Conservation (phyloP, 2,888 invertebrate species). For the Cotesia congregata region DNA sequence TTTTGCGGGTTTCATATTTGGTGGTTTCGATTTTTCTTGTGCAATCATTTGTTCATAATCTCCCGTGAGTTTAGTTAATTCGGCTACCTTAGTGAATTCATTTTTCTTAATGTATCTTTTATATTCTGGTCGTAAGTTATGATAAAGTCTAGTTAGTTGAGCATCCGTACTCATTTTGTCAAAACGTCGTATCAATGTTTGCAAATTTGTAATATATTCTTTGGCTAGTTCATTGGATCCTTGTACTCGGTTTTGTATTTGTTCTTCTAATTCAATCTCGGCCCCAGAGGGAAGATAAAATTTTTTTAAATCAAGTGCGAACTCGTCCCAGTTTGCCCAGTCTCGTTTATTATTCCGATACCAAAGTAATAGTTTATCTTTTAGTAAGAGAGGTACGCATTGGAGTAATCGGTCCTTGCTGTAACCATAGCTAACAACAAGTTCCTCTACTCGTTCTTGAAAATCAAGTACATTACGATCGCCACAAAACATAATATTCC, state of each 20-base stretch:
- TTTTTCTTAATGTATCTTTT: too few species aligned
- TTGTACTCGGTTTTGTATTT: conserved; percentile 15
- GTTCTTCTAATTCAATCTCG: conserved; percentile 4
- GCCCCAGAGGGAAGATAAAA: too few species aligned
- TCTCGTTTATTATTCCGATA: neutral
- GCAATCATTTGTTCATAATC: too few species aligned
- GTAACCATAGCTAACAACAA: neutral
- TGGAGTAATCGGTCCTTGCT: neutral
- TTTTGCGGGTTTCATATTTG: too few species aligned
- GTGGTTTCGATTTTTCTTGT: too few species aligned
- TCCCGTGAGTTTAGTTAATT: too few species aligned
- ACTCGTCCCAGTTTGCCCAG: neutral
- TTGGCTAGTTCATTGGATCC: neutral
- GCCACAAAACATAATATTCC: too few species aligned
- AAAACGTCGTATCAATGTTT: conserved; percentile 2
- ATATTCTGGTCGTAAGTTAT: conserved; percentile 28
- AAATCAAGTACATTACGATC: neutral
- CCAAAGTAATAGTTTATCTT: neutral
- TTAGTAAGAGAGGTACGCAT: neutral
- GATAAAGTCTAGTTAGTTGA: conserved; percentile 13
- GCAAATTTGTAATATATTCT: conserved; percentile 4
- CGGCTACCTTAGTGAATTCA: too few species aligned
- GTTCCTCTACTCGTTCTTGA: neutral
- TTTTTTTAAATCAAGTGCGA: neutral
- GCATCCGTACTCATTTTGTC: neutral